phyloP scores from a whole-genome alignment of 2,797 vertebrate genomes.

The Falco biarmicus region DNA sequence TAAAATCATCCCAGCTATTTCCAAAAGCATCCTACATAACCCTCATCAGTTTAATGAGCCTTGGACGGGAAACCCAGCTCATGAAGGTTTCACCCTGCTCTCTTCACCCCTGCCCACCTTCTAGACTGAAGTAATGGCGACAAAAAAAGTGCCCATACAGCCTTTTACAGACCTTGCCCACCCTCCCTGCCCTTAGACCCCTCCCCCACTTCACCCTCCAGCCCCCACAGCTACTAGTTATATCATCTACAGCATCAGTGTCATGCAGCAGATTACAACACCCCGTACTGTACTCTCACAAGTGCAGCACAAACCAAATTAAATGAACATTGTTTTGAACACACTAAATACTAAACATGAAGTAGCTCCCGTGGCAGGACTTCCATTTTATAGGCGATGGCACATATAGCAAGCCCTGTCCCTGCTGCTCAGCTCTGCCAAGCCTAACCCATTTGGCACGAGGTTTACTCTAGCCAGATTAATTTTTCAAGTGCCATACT shows the following conservation, averaged over 20 bases:
- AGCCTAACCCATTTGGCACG: no score
- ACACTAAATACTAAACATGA: background rate
- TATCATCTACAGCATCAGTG: no score
- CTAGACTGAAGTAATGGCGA: background rate
- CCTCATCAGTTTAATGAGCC: background rate
- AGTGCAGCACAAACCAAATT: background rate
- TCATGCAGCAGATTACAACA: no score
- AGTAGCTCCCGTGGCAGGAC: background rate
- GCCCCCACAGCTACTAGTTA: accelerated
- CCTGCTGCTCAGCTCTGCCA: background rate
- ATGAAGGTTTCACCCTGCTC: background rate
- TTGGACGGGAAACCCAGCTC: background rate
- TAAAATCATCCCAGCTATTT: background rate
- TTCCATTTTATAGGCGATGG: background rate
- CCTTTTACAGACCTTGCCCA: background rate
- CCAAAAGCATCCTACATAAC: background rate
- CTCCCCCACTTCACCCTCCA: background rate
- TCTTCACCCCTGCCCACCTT: background rate
- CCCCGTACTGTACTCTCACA: background rate
- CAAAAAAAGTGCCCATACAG: no score
- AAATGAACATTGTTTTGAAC: background rate
- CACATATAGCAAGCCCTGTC: background rate
- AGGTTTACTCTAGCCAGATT: background rate
- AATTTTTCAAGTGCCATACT: no score
- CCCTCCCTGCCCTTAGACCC: background rate